A percentile compares a stretch with the other conserved stretches of the same genome.
Evolutionary conservation across 53 echinoderm and acorn worm genomes (phyloP).

Genomic region (Mesocentrotus franciscanus): DNA sequence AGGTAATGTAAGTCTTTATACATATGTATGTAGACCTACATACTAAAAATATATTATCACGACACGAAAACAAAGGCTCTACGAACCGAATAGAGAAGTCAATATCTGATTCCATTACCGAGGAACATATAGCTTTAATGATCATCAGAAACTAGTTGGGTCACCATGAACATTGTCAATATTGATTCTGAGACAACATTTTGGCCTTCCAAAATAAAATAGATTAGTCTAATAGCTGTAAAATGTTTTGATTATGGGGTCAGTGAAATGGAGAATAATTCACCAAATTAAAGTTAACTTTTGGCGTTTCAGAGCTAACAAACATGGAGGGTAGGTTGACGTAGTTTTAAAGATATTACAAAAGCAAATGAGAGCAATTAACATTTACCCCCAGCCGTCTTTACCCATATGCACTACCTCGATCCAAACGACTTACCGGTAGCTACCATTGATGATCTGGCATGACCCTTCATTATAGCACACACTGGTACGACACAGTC

Average conservation of each 20-base stretch:
- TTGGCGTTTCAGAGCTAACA: too few species aligned
- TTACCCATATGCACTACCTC: not conserved
- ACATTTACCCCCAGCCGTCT: not conserved
- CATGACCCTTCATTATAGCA: conserved; percentile 57
- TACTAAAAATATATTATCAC: not conserved
- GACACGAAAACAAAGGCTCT: not conserved
- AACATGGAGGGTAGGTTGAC: too few species aligned
- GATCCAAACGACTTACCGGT: not conserved
- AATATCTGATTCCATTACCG: not conserved
- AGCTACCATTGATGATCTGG: not conserved
- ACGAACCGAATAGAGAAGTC: not conserved
- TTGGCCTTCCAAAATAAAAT: not conserved
- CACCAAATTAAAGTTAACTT: too few species aligned
- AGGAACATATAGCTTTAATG: not conserved
- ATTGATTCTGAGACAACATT: not conserved
- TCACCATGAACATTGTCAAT: not conserved
- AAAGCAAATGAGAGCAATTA: not conserved
- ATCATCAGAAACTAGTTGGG: not conserved
- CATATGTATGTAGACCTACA: not conserved
- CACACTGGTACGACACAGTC: conserved; percentile 49
- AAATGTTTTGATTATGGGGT: not conserved
- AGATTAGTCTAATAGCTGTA: not conserved
- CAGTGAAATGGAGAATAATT: not conserved
- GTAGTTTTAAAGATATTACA: too few species aligned
- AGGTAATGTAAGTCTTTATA: not conserved